Evolutionary conservation across 2,888 invertebrate species (phyloP).

Genomic region (Andrena dorsata): DNA sequence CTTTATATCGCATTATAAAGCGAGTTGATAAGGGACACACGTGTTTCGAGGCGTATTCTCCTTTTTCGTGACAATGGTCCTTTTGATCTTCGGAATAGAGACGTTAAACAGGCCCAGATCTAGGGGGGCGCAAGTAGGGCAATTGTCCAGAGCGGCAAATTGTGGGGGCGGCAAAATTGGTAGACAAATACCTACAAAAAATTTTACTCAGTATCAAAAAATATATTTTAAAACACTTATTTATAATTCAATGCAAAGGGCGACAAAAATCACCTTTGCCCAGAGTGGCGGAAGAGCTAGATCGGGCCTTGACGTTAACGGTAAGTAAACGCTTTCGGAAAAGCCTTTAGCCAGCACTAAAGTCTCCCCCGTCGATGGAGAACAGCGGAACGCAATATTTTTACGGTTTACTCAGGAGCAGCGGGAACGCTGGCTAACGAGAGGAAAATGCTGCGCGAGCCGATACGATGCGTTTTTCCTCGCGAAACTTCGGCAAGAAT

Average conservation of each 20-base stretch:
- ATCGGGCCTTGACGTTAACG: constrained; percentile 13
- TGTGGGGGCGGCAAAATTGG: too few relatives aligned
- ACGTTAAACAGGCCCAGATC: too few relatives aligned
- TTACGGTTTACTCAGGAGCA: background rate
- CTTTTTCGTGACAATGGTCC: background rate
- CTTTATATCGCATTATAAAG: background rate
- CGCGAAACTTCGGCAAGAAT: constrained; percentile 7
- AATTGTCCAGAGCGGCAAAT: too few relatives aligned
- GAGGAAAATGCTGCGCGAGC: background rate
- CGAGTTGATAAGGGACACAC: background rate
- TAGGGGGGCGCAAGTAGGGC: too few relatives aligned
- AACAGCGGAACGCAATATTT: background rate
- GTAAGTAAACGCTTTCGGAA: background rate
- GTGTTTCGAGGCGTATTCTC: background rate
- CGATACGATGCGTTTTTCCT: background rate
- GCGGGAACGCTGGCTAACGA: background rate
- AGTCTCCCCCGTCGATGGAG: background rate
- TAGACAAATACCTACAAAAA: too few relatives aligned
- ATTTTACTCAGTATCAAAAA: too few relatives aligned
- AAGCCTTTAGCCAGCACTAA: background rate
- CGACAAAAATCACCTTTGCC: too few relatives aligned
- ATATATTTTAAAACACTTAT: too few relatives aligned
- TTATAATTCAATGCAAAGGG: too few relatives aligned
- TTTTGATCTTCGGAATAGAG: constrained; percentile 6
- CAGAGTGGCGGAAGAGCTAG: too few relatives aligned